Conservation (phyloP, 2,797 vertebrate species). For the Okamejei kenojei region DNA sequence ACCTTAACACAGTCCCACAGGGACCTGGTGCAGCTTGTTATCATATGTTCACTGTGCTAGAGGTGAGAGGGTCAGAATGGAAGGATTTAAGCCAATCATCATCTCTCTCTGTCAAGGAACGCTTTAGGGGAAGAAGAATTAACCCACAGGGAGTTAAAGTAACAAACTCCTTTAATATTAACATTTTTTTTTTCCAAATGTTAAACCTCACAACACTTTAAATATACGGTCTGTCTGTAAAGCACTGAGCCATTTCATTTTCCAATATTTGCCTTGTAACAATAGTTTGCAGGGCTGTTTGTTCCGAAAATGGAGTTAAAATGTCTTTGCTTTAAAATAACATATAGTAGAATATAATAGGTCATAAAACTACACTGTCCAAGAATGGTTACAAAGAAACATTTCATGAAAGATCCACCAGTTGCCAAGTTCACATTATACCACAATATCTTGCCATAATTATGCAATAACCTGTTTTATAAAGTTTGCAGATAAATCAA, state of each 20-base stretch:
- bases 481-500: conserved; percentile 21
- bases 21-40: conserved; percentile 50
- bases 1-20: conserved; percentile 50
- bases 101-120: conserved; percentile 40
- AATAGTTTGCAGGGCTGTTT: conserved; percentile 43
- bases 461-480: conserved; percentile 27
- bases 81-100: conserved; percentile 47
- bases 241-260: conserved; percentile 47
- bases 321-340: conserved; percentile 22
- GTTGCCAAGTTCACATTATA: not conserved
- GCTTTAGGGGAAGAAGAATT: conserved; percentile 38
- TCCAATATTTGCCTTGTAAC: conserved; percentile 40
- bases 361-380: conserved; percentile 10
- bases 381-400: conserved; percentile 1
- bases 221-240: conserved; percentile 43
- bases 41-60: conserved; percentile 48
- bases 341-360: conserved; percentile 23
- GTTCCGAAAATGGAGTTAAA: conserved; percentile 40
- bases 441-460: not conserved
- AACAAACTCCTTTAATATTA: conserved; percentile 42
- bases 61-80: conserved; percentile 53
- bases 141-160: conserved; percentile 21
- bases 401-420: not conserved
- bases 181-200: not conserved
- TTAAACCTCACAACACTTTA: conserved; percentile 35